Evolutionary conservation across 1,140 invertebrate species (phyloP).

Genomic region (Holcopasites calliopsidis): DNA sequence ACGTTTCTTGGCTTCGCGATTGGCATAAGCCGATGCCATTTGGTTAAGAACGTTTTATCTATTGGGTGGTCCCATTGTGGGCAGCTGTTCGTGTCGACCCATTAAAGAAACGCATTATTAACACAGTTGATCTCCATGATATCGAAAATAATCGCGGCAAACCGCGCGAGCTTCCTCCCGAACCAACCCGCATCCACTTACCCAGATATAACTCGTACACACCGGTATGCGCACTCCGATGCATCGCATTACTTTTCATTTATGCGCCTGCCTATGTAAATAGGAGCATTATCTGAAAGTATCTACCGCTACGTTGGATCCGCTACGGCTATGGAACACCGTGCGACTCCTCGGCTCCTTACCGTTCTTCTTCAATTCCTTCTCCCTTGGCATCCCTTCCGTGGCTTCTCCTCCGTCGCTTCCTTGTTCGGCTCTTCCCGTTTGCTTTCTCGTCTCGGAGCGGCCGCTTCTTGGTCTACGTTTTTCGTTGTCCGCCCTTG

Average conservation of each 20-base stretch:
- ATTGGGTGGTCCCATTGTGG: neutral
- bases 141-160: slow-evolving; percentile 22
- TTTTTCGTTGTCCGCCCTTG: slow-evolving; percentile 41
- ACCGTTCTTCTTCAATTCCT: slow-evolving; percentile 64
- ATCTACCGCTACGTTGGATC: slow-evolving; percentile 69
- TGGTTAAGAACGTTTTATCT: neutral
- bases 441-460: slow-evolving; percentile 1
- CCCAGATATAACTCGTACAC: slow-evolving; percentile 28
- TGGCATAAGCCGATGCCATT: no score
- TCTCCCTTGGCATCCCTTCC: slow-evolving; percentile 2
- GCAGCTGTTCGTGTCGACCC: neutral
- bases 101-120: slow-evolving; percentile 1
- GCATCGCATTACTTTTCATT: slow-evolving; percentile 56
- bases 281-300: slow-evolving; percentile 60
- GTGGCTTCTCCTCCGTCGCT: neutral
- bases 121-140: neutral
- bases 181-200: slow-evolving; percentile 31
- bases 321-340: slow-evolving; percentile 66
- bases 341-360: slow-evolving; percentile 69
- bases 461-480: slow-evolving; percentile 17
- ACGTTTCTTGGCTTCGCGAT: neutral
- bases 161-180: neutral
- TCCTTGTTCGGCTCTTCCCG: slow-evolving; percentile 27
- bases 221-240: slow-evolving; percentile 21
- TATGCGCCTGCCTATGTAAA: slow-evolving; percentile 65